Percentiles rank a stretch among this genome's conserved stretches.
Conservation (phyloP, 2,888 invertebrate species). For the Prosapia bicincta region DNA sequence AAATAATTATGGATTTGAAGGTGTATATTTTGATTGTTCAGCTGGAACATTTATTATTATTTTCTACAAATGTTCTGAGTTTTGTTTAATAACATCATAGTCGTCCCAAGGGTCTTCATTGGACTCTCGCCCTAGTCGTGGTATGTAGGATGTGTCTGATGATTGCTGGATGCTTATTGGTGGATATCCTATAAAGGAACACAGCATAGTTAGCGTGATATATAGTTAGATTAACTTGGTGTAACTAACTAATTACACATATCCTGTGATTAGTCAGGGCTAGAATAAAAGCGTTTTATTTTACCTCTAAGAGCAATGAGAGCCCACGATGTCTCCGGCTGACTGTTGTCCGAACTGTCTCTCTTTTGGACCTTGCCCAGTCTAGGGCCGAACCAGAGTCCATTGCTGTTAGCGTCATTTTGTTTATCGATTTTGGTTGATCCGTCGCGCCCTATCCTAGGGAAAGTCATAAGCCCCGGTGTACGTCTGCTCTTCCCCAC, state of each 20-base stretch:
- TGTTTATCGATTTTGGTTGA: conserved; percentile 35
- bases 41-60: background rate
- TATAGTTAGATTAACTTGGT: too few species aligned
- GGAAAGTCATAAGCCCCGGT: background rate
- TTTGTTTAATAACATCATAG: conserved; percentile 7
- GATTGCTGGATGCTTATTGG: conserved; percentile 12
- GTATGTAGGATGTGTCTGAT: conserved; percentile 19
- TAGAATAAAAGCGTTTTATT: too few species aligned
- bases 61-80: conserved; percentile 10
- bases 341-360: conserved; percentile 5
- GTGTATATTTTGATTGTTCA: background rate
- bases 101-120: conserved; percentile 23
- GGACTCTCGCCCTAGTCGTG: conserved; percentile 22
- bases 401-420: conserved; percentile 46
- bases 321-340: conserved; percentile 24
- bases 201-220: background rate
- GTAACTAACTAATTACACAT: too few species aligned
- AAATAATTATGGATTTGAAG: background rate
- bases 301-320: conserved; percentile 24
- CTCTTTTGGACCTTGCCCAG: conserved; percentile 54
- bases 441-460: background rate
- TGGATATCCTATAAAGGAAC: conserved; percentile 16
- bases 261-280: too few species aligned
- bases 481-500: background rate
- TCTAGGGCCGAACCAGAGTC: conserved; percentile 67